phyloP scores from a whole-genome alignment of 2,797 vertebrate genomes.

The Steatocranus sp. region DNA sequence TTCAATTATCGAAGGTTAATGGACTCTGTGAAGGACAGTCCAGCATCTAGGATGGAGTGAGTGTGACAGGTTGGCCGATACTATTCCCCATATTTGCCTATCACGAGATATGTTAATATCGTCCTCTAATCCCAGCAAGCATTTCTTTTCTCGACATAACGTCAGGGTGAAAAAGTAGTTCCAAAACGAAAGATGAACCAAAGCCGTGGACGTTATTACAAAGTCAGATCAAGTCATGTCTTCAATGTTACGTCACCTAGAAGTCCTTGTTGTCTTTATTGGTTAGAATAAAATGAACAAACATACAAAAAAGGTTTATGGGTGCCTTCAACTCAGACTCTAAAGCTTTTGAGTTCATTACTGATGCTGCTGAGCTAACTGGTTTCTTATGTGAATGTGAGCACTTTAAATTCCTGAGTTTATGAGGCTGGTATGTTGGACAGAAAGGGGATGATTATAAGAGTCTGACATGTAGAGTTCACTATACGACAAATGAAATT shows the following conservation, averaged over 20 bases:
- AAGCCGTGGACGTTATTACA: neutral
- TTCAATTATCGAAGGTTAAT: neutral
- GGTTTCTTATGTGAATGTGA: neutral
- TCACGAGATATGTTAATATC: neutral
- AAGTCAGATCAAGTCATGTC: neutral
- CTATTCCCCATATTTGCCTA: neutral
- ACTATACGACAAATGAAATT: neutral
- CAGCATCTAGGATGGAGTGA: neutral
- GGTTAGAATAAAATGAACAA: neutral
- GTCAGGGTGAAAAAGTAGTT: neutral
- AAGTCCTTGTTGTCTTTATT: neutral
- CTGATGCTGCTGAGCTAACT: neutral
- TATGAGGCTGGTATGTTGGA: neutral
- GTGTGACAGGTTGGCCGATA: neutral
- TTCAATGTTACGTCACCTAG: neutral
- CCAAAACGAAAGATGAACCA: neutral
- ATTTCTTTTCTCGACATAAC: neutral
- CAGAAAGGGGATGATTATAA: neutral
- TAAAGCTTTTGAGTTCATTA: rapidly evolving
- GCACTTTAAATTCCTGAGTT: neutral
- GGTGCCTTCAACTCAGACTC: neutral
- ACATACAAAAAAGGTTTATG: neutral
- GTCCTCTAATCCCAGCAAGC: neutral
- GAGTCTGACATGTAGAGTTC: neutral
- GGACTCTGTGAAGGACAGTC: neutral